These are phyloP conservation scores for Pedetes capensis DNA, from an alignment of 2,113 vertebrate species.

Conservation along the genomic window DNA sequence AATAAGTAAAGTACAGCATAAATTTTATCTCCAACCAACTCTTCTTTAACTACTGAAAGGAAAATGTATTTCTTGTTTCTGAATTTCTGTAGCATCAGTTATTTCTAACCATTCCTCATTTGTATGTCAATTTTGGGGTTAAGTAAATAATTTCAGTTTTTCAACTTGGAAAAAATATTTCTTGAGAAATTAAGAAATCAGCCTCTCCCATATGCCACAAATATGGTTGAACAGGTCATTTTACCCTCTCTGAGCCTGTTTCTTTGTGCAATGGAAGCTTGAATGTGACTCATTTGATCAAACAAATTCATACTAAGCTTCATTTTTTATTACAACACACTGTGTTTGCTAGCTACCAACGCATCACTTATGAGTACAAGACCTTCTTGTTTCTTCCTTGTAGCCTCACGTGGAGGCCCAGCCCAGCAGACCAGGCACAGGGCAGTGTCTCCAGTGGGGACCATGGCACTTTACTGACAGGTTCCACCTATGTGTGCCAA, in stretches of 20 bases:
- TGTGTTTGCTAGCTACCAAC: rapidly evolving
- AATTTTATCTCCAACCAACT: neutral
- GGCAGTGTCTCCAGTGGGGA: rapidly evolving
- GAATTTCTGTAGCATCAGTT: neutral
- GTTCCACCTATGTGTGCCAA: rapidly evolving
- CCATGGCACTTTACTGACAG: rapidly evolving
- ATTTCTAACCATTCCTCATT: neutral
- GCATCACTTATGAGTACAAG: neutral
- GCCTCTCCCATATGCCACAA: neutral
- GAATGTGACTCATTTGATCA: neutral
- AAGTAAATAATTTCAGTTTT: neutral
- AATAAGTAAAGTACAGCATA: neutral
- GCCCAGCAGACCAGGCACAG: rapidly evolving
- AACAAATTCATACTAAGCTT: neutral
- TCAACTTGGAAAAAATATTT: neutral
- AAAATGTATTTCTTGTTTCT: neutral
- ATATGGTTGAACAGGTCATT: neutral
- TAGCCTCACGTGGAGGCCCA: too few relatives aligned
- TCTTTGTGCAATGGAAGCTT: neutral
- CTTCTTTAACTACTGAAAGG: neutral
- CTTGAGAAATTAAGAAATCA: neutral
- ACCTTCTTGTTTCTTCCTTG: neutral
- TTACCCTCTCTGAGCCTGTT: neutral
- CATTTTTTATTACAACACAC: neutral
- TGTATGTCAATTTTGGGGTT: neutral